A percentile compares a stretch with the other conserved stretches of the same genome.
Conservation (phyloP, 1,140 invertebrate genomes). For the Trichoplusia ni region DNA sequence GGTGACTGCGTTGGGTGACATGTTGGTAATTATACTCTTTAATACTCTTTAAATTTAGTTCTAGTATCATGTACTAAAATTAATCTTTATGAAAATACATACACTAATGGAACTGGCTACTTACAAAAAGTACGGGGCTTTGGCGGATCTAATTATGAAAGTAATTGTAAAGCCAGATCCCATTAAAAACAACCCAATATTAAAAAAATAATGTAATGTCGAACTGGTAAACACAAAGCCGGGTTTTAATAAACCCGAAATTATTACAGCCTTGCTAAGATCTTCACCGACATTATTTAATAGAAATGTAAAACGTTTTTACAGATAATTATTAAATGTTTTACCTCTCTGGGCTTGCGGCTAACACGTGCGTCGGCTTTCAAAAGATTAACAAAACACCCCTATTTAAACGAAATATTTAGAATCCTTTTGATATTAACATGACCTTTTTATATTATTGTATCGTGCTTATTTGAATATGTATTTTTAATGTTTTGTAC, state of each 20-base stretch:
- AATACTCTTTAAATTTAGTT: no score
- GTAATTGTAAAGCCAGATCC: no score
- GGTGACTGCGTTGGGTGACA: no score
- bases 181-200: no score
- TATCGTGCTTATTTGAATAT: background rate
- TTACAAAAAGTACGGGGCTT: no score
- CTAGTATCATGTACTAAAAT: no score
- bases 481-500: background rate
- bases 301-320: constrained; percentile 21
- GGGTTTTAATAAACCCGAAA: background rate
- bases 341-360: background rate
- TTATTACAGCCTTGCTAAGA: constrained; percentile 1
- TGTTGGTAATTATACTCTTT: no score
- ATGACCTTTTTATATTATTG: constrained; percentile 11
- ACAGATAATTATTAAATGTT: constrained; percentile 29
- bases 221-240: no score
- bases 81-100: no score
- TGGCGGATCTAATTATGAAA: no score
- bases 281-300: background rate
- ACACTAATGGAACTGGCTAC: no score
- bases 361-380: background rate
- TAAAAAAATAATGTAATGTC: no score
- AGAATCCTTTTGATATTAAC: constrained; percentile 6
- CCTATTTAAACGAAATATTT: constrained; percentile 6
- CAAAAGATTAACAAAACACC: constrained; percentile 24